Evolutionary conservation across 2,113 vertebrate species (phyloP).

Genomic region (Riparia riparia): DNA sequence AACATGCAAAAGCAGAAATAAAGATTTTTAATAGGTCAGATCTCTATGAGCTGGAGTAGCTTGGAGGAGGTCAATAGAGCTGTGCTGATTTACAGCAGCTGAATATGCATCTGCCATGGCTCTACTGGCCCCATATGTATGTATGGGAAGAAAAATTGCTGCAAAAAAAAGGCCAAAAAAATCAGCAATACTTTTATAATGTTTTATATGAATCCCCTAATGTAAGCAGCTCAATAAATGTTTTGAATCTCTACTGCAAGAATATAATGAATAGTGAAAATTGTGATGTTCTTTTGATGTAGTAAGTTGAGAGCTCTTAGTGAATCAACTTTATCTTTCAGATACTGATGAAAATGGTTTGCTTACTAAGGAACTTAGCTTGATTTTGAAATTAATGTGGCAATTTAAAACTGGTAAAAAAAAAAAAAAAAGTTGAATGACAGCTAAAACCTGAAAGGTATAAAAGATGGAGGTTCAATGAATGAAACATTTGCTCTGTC

Average conservation of each 20-base stretch:
- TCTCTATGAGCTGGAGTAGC: neutral
- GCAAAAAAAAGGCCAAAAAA: neutral
- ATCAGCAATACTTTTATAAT: neutral
- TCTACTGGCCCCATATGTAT: neutral
- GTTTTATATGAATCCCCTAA: neutral
- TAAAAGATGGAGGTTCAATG: slow-evolving; percentile 7
- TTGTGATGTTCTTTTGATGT: slow-evolving; percentile 64
- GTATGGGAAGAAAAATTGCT: neutral
- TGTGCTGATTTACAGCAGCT: slow-evolving; percentile 2
- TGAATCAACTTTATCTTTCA: slow-evolving; percentile 78
- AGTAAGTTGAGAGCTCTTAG: slow-evolving; percentile 71
- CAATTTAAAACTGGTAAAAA: slow-evolving; percentile 73
- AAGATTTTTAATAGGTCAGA: slow-evolving; percentile 59
- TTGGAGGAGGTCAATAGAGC: slow-evolving; percentile 17
- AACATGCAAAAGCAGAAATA: slow-evolving; percentile 47
- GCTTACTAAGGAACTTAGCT: slow-evolving; percentile 68
- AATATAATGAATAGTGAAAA: slow-evolving; percentile 67
- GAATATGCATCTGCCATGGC: neutral
- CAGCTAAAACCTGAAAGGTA: slow-evolving; percentile 7
- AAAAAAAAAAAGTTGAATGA: slow-evolving; percentile 57
- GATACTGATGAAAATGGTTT: slow-evolving; percentile 72
- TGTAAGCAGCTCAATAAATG: slow-evolving; percentile 17
- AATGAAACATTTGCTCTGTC: neutral
- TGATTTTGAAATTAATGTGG: slow-evolving; percentile 78
- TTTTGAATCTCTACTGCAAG: slow-evolving; percentile 12